Evolutionary conservation across 2,888 invertebrate genomes (phyloP), one percentile per base, ranked within the genome.

Genomic region (Drosophila neotestacea): DNA sequence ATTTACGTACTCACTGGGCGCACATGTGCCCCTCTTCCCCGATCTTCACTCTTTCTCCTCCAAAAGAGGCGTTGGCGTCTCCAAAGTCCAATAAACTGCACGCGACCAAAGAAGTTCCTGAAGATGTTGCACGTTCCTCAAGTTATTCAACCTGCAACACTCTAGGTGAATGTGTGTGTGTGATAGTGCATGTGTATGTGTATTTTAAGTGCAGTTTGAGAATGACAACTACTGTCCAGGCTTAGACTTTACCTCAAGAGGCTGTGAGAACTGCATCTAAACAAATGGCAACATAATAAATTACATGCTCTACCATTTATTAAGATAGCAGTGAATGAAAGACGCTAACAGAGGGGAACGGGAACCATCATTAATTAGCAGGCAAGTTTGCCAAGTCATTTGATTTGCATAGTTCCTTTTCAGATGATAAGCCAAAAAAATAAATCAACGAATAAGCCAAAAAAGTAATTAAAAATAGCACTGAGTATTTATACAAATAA

Each of bases 1-100:
- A 80, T 79, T 88, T 82, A 87, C 73, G 79, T 75, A 70, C 82
- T 69, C 68, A 56, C 54, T 81, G 70, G 67, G 64, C 62, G 39
- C 68, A 70, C 58, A 58, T 58, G 56, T 70, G 47, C 75, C 66
- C 63, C 47, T 27, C 39, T 38, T 27, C 4, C 10, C 7, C 22
- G 27, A n/a, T 9, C 27, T 38, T 6, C 22, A 22, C 27, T 7
- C 6, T 11, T 27, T 9, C 28, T 10, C 28, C 6, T 3, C 10
- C n/a, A 2, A 11, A 7, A 5, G 30, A 30, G 13, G 74, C 64
- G 84, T 81, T 79, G 82, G 79, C 70, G 72, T 65, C 66, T 47
- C 39, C 65, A 44, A 60, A 51, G 72, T 73, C 52, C 61, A 65
- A 70, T 72, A 85, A 87, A 74, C 82, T 77, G 75, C 87, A 86